Base-by-base conservation (phyloP, 1,140 invertebrate species). In the Heliothis virescens region DNA sequence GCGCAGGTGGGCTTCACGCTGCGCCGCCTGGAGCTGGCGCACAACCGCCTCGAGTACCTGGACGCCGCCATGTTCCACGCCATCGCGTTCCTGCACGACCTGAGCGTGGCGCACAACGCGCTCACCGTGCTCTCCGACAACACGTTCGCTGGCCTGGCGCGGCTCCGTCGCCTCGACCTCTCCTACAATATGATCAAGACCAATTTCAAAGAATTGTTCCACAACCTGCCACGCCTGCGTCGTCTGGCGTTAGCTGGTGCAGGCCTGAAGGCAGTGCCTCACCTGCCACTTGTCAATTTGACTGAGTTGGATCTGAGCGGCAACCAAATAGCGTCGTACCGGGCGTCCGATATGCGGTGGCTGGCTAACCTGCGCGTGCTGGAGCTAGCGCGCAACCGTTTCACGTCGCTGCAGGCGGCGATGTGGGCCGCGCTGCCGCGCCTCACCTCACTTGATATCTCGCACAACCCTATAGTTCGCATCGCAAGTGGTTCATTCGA, bases 151-250 rank as follows among this genome's bases (percentile, higher is more conserved):
- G 97, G 97, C 53, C 92, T 98, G 2, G 96, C 96, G n/a, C 96
- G 96, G 83, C 94, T 98, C 21, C 95, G 97, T 48, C 96, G 96
- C 59, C 90, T 98, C 29, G 97, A 98, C 87, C 93, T 99, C 0
- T 97, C 97, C 4, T 95, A 96, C 47, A 99, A 98, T 91, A 92
- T 95, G 0, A 94, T 95, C 9, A 96, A 97, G 77, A 96, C 97
- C 2, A 98, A 98, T 88, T 97, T 97, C 83, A 98, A 98, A 82
- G 97, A 98, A 90, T 95, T 98, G 0, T 98, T 98, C 79, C 97
- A 98, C 83, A 97, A 98, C 87, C 95, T 97, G 10, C 97, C 97
- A 18, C 96, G 96, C 55, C 90, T 98, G 10, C 96, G 97, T 79
- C 95, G 96, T 74, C 94, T 98, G 13, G 96, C 96, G 80, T 88